Conservation (phyloP, 2,888 invertebrate genomes). For the Alloscopus bannaensis region DNA sequence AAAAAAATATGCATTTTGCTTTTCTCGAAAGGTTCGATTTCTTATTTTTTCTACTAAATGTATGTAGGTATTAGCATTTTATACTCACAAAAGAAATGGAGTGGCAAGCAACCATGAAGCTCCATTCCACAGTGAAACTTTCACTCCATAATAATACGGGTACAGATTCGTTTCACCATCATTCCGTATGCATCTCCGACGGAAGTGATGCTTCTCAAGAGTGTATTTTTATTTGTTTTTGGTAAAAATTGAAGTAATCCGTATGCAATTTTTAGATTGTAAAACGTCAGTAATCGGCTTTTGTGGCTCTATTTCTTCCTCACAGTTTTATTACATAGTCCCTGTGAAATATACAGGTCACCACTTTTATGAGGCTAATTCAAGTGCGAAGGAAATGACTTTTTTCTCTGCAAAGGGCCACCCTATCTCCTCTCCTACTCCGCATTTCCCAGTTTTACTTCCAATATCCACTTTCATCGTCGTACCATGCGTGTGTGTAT, state of each 20-base stretch:
- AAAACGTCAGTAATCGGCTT: slow-evolving; percentile 51
- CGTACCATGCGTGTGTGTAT: background rate
- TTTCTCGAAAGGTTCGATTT: background rate
- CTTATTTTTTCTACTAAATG: background rate
- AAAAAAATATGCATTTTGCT: no score
- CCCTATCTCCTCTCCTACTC: background rate
- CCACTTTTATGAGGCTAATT: slow-evolving; percentile 50
- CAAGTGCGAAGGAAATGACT: slow-evolving; percentile 52
- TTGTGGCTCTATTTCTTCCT: slow-evolving; percentile 37
- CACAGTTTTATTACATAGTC: slow-evolving; percentile 46
- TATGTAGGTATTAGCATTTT: no score
- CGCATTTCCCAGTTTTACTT: slow-evolving; percentile 9
- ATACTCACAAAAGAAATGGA: background rate
- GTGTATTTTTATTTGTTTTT: slow-evolving; percentile 9
- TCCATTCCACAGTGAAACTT: background rate
- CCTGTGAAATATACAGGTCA: slow-evolving; percentile 54
- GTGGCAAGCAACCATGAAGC: background rate
- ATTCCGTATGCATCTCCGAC: slow-evolving; percentile 1
- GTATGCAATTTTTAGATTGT: slow-evolving; percentile 43
- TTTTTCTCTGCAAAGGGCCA: slow-evolving; percentile 7
- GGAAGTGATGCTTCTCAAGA: background rate
- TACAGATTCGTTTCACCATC: background rate
- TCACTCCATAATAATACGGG: background rate
- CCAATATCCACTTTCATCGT: background rate
- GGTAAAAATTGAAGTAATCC: slow-evolving; percentile 36